Evolutionary conservation across 2,797 vertebrate genomes (phyloP).

Genomic region (Rousettus madagascariensis): DNA sequence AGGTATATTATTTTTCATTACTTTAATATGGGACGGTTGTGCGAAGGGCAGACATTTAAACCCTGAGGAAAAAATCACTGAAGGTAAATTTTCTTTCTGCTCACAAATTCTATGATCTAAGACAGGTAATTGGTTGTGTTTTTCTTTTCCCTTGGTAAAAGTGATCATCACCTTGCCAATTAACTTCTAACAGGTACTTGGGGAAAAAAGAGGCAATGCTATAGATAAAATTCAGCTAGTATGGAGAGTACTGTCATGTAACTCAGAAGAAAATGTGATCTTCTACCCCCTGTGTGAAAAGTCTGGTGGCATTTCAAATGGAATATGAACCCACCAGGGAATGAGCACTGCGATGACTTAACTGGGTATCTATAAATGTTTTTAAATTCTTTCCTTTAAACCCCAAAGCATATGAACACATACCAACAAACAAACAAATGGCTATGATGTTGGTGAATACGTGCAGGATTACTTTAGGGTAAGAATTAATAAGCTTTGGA

Average conservation of each 20-base stretch:
- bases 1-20: background rate
- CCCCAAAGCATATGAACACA: background rate
- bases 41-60: background rate
- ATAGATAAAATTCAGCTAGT: background rate
- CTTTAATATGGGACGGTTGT: background rate
- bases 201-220: background rate
- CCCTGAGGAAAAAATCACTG: slow-evolving; percentile 3
- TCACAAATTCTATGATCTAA: background rate
- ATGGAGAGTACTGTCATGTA: background rate
- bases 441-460: background rate
- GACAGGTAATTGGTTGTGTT: background rate
- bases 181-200: background rate
- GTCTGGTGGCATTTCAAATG: background rate
- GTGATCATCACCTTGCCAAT: background rate
- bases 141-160: background rate
- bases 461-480: background rate
- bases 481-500: background rate
- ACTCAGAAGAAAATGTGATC: background rate
- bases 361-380: background rate
- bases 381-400: background rate
- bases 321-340: background rate
- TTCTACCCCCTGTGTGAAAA: background rate
- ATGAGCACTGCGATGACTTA: background rate
- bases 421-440: background rate
- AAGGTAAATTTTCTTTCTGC: background rate